Base-by-base conservation (phyloP, 2,797 vertebrate species). In the Schizopygopsis pylzovi region DNA sequence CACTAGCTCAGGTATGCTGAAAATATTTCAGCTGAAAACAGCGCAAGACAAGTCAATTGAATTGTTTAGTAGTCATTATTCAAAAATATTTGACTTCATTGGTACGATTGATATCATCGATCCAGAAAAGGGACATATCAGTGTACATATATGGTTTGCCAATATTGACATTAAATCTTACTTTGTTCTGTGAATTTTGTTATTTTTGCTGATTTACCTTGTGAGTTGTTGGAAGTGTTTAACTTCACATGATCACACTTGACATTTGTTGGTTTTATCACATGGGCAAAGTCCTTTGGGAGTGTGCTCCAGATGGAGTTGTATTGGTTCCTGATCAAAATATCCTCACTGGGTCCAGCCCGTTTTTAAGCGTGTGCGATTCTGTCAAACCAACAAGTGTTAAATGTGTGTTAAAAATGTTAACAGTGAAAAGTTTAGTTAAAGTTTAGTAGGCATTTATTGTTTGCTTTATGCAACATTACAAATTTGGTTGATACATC, bases 231-330 rank as follows among this genome's bases (percentile, higher is more conserved):
- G 45, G 45, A 9, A 37, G 54, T 65, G 18, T 73, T 37, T 81
- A 77, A 56, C 56, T 37, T 88, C 18, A 41, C 15, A 43, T 56
- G 49, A 78, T 18, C 9, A 13, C 47, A 72, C 54, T 67, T 70
- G 63, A 45, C 33, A 22, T 84, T 41, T 41, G 47, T 52, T 70
- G 56, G 78, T 73, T 87, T 85, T 76, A 85, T 39, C n/a, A 43
- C 18, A 65, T 49, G 85, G 25, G n/a, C 65, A 52, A 86, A 85
- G 82, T 89, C 73, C 79, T 79, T 43, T 47, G 45, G 33, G 12
- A 54, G 6, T 39, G 25, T 54, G 9, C 63, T 77, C 0, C 11
- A 61, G 54, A 65, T 28, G 59, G 71, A 71, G 33, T 61, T 78
- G 54, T n/a, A 22, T 47, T 65, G 10, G 16, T 61, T 61, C 39